Evolutionary conservation across 2,888 invertebrate genomes (phyloP), one percentile per base, ranked within the genome.

Genomic region (Agrochola lychnidis): DNA sequence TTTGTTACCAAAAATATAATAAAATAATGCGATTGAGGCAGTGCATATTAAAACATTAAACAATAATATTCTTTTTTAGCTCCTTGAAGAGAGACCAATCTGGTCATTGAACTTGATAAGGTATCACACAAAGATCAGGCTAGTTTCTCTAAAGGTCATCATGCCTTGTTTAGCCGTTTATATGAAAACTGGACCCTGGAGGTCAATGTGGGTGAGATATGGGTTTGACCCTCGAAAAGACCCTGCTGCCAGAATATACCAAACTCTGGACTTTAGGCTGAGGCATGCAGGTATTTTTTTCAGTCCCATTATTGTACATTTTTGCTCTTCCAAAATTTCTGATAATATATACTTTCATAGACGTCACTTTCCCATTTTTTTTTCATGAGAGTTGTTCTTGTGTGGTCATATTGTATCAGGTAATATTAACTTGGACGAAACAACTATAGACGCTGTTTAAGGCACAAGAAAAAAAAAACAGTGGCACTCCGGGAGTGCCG

Each of bases 171-270:
- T 99, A 6, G 98, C 99, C 0, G 98, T 98, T 92, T 99, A 99
- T 92, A 98, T 98, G 93, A 97, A 97, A 73, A 98, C 98, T 81
- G 99, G 99, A 0, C 99, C 99, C 0, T 99, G 99, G 99, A 97
- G 99, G 84, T 97, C 98, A 72, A 97, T 98, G 92, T 99, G 99
- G 98, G 98, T 99, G 1, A 97, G 97, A 88, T 98, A 98, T 90
- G 99, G 99, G 0, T 99, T 99, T 91, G 99, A 99, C 95, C 99
- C 99, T 0, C 97, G 99, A 45, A 98, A 97, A 87, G 98, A 99
- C 83, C 98, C 98, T 7, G 95, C 96, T 3, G 97, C 99, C 2
- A 98, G 98, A 87, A 97, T 97, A 72, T 99, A 98, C 92, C 99
- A 99, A 95, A 98, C 98, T 4, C 96, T 99, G 78, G 99, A 99